A percentile compares a stretch with the other conserved stretches of the same genome.
Evolutionary conservation across 64 coral and sea anemone genomes (phyloP).

Genomic region (Pachyseris speciosa): DNA sequence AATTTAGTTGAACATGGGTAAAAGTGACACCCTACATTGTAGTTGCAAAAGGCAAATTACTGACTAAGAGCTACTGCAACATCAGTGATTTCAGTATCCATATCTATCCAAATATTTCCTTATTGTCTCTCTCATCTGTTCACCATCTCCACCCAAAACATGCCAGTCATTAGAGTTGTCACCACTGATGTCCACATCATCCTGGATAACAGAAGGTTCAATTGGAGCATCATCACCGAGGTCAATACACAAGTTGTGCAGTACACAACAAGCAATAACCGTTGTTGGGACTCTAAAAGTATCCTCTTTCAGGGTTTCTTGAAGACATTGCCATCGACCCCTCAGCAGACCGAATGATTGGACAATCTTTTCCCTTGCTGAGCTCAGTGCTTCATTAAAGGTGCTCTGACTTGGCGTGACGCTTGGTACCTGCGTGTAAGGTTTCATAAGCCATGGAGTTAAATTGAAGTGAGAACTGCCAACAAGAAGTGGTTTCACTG

Average conservation of each 20-base stretch:
- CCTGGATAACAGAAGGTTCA: not conserved
- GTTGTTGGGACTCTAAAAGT: conserved; percentile 29
- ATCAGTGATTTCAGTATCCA: not conserved
- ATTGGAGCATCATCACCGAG: not conserved
- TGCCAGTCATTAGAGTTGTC: not conserved
- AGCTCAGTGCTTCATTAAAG: conserved; percentile 26
- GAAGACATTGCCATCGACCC: conserved; percentile 56
- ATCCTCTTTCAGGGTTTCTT: conserved; percentile 17
- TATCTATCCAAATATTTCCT: conserved; percentile 6
- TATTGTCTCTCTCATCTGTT: conserved; percentile 3
- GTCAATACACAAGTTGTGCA: conserved; percentile 56
- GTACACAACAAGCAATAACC: conserved; percentile 58
- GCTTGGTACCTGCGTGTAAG: not conserved
- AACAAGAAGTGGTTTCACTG: conserved; percentile 36
- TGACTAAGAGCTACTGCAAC: too few species aligned
- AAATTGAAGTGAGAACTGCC: not conserved
- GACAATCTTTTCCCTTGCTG: conserved; percentile 11
- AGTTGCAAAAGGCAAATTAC: too few species aligned
- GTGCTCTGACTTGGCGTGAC: not conserved
- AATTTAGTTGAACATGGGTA: too few species aligned
- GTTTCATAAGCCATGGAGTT: conserved; percentile 52
- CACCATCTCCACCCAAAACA: not conserved
- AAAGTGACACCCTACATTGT: too few species aligned
- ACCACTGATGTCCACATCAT: not conserved
- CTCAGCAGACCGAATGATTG: conserved; percentile 47